phyloP scores from a whole-genome alignment of 2,797 vertebrate genomes.

The Lithobates sylvaticus region DNA sequence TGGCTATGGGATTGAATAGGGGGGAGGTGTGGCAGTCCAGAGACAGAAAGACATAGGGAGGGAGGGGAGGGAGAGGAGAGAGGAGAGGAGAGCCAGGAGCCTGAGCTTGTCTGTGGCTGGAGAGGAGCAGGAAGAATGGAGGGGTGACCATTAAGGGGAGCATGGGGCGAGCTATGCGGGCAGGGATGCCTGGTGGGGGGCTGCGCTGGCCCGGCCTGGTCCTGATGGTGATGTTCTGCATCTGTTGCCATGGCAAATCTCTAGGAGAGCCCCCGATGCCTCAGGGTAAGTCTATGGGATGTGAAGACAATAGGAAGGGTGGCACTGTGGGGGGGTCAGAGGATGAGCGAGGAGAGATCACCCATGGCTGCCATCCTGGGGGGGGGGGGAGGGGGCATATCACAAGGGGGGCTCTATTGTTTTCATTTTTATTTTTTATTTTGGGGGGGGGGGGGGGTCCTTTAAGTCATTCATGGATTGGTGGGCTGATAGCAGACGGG shows the following conservation, averaged over 20 bases:
- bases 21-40: slow-evolving; percentile 51
- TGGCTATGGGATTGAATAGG: background rate
- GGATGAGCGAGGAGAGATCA: background rate
- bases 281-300: slow-evolving; percentile 56
- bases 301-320: slow-evolving; percentile 56
- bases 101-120: slow-evolving; percentile 48
- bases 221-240: slow-evolving; percentile 41
- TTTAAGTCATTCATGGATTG: background rate
- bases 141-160: slow-evolving; percentile 42
- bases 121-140: slow-evolving; percentile 50
- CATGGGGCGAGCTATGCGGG: slow-evolving; percentile 47
- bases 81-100: slow-evolving; percentile 3
- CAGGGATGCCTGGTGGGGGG: slow-evolving; percentile 53
- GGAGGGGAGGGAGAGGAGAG: background rate
- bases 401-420: background rate
- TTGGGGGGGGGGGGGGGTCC: background rate
- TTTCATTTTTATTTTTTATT: background rate
- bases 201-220: slow-evolving; percentile 26
- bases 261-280: slow-evolving; percentile 50
- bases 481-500: slow-evolving; percentile 16
- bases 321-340: slow-evolving; percentile 28
- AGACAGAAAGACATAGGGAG: slow-evolving; percentile 27
- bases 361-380: background rate
- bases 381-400: background rate
- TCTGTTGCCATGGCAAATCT: slow-evolving; percentile 51